Base-by-base conservation (phyloP, 2,113 vertebrate species). In the Coptodon bakossiorum region DNA sequence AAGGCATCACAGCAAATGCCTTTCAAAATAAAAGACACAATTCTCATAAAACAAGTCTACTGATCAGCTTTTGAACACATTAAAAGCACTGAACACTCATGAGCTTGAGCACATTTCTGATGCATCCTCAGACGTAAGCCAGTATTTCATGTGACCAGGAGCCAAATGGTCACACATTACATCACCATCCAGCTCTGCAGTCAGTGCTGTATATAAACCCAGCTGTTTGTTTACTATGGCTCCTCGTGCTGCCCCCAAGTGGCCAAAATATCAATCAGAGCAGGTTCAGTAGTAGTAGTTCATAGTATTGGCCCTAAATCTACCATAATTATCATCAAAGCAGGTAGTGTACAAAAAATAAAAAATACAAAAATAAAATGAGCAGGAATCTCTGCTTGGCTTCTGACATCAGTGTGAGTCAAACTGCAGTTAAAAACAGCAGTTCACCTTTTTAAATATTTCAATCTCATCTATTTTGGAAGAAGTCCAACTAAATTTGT, bases 241-340 rank as follows among this genome's bases (percentile, higher is more conserved):
- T 57, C 71, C 38, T 45, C 48, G 1, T 36, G 16, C 82, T 88
- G 78, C 78, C 86, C 76, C 19, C 76, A 73, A 34, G 78, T 80
- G 78, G 61, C 17, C 50, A 80, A 68, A 84, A 19, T 6, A 50
- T 71, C 8, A 14, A 3, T 16, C n/a, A 80, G 31, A 29, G 45
- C 24, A 61, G 6, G 13, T 9, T 57, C 40, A 17, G 40, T n/a
- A 73, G n/a, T n/a, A n/a, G n/a, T n/a, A n/a, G n/a, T n/a, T n/a
- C n/a, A 45, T 10, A 45, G 34, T 3, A 54, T 40, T 36, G 22
- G 8, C 3, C 38, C 40, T 1, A 76, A 76, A 73, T 17, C 68
- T 24, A 73, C 40, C 36, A 40, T 27, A 73, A 45, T 27, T 22
- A 80, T 80, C 31, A 54, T 56, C 19, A 38, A 22, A 10, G 31